Base-by-base conservation (phyloP, 2,797 vertebrate genomes). In the Garrulus glandarius region DNA sequence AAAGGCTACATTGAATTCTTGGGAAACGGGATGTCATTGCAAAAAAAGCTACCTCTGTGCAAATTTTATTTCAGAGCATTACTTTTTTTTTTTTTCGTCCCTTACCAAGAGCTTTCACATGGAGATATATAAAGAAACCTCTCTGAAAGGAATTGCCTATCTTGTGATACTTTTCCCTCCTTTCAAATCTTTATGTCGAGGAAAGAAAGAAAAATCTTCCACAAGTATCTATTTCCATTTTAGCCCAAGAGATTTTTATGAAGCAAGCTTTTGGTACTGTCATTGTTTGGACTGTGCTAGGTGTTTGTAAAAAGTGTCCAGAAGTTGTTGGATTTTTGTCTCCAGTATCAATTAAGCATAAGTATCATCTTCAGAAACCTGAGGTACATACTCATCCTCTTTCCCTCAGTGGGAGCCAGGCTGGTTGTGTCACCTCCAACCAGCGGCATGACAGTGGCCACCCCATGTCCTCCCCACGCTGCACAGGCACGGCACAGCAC, bases 391-490 rank as follows among this genome's bases (percentile, higher is more conserved):
- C 8, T 52, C 23, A 41, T 36, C 8, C 43, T 57, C 20, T 65
- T 53, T 32, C 26, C 20, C 57, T 50, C 7, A 0, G 30, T 3
- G 2, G 14, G 23, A 87, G 11, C 26, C 52, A 37, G 56, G 69
- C 49, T 78, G 59, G 32, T 18, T 80, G 41, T 43, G 69, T 50
- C 75, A 89, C 15, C 41, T 49, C 56, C 52, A 69, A 36, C 36
- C 29, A 72, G 27, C 0, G 0, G 34, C 32, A 16, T 1, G 34
- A 34, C 55, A 34, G 50, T 0, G 0, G 20, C 50, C 21, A 7
- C 41, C 16, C 6, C 1, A 1, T 0, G 0, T 9, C 34, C 1
- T 2, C 20, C 36, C 24, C 41, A 6, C 0, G 0, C 23, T 68
- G 53, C 37, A 19, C 23, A 27, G 26, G 11, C 43, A 50, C 3